Base-by-base conservation (phyloP, 2,113 vertebrate genomes). In the Trichomycterus rosablanca region DNA sequence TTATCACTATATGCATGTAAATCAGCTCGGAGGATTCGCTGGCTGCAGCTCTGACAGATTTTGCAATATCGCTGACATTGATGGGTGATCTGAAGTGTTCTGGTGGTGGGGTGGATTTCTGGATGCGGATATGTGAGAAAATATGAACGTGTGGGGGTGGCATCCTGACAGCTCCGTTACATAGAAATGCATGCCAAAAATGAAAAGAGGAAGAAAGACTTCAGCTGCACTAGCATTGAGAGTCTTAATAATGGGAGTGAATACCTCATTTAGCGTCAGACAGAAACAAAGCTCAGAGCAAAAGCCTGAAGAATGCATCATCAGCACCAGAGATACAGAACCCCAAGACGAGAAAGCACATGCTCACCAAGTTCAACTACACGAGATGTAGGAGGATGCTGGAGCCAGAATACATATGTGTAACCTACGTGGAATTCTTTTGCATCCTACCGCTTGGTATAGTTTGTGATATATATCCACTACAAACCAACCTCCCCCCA, bases 181-280 rank as follows among this genome's bases (percentile, higher is more conserved):
- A 19, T 26, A 23, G 20, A 7, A 43, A 59, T 67, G 61, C 55
- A 39, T 39, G 1, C 7, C 20, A 42, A 37, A 56, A 54, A 50
- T 19, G 0, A 7, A 7, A 15, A 46, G 20, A 20, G 28, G 18
- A 26, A 10, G 11, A 14, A 22, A 54, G 6, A 32, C 16, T 46
- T 58, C 58, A 26, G n/a, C n/a, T n/a, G n/a, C n/a, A n/a, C n/a
- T 62, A 56, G 49, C 20, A 48, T 28, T 5, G 3, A 30, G 58
- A 11, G 30, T 63, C 35, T 66, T 22, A 37, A 48, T 66, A 59
- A 71, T 68, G 54, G 43, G 37, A 63, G 7, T 66, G 35, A 63
- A 59, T 53, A 53, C 43, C 28, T 63, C 60, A 68, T 66, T 66
- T 68, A 57, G 19, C 26, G 61, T 51, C 24, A 48, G 45, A 61